Conservation (phyloP, 92 coral and sea anemone species). For the Siderastrea radians region DNA sequence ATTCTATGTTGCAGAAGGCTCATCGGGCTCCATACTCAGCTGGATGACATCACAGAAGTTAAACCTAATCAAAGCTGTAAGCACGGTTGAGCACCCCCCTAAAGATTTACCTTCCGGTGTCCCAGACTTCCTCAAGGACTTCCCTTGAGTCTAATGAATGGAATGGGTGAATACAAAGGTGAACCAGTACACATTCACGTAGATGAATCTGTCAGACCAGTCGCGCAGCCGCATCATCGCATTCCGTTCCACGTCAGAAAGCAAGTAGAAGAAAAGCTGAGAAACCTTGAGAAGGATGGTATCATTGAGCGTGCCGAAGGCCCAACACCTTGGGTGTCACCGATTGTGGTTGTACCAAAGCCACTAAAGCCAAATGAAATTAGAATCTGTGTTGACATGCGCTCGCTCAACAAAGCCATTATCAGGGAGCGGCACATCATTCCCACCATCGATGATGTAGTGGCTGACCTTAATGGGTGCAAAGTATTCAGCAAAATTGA, state of each 20-base stretch:
- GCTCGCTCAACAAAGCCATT: slow-evolving; percentile 65
- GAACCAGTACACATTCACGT: slow-evolving; percentile 70
- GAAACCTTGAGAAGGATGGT: slow-evolving; percentile 50
- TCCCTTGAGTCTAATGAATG: slow-evolving; percentile 42
- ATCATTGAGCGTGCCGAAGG: slow-evolving; percentile 71
- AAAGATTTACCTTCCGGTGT: slow-evolving; percentile 47
- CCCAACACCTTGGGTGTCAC: slow-evolving; percentile 78
- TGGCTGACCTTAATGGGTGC: slow-evolving; percentile 64
- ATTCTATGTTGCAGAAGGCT: slow-evolving; percentile 71
- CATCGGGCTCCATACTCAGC: slow-evolving; percentile 63
- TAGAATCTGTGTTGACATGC: slow-evolving; percentile 83
- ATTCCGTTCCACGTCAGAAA: slow-evolving; percentile 70
- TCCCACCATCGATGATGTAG: slow-evolving; percentile 70
- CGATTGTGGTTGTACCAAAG: slow-evolving; percentile 77
- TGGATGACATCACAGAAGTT: slow-evolving; percentile 50
- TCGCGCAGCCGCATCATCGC: slow-evolving; percentile 63
- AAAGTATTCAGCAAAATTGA: slow-evolving; percentile 71
- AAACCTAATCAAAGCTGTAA: slow-evolving; percentile 65
- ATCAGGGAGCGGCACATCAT: slow-evolving; percentile 71
- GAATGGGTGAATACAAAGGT: slow-evolving; percentile 48
- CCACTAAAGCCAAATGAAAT: slow-evolving; percentile 65
- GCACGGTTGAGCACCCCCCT: slow-evolving; percentile 45
- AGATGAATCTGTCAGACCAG: slow-evolving; percentile 68
- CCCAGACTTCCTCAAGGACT: slow-evolving; percentile 53
- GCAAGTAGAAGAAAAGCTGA: slow-evolving; percentile 44